These are phyloP conservation scores for Drosophila mayri DNA, from an alignment of 1,140 invertebrate species.

Conservation along the genomic window DNA sequence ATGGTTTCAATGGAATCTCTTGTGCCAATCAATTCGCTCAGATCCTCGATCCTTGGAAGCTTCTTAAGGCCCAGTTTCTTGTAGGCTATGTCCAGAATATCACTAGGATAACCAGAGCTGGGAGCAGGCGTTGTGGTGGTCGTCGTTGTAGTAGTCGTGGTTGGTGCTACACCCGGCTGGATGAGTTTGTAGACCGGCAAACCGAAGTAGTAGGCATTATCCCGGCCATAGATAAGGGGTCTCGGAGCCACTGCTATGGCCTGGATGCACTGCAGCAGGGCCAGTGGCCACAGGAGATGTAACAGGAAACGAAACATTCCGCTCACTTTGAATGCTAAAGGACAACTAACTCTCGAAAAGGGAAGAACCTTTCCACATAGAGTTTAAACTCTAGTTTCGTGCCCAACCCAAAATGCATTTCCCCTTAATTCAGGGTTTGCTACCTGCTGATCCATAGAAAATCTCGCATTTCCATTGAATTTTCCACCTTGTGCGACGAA, in stretches of 20 bases:
- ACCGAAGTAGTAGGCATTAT: conserved; percentile 71
- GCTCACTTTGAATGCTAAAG: conserved; percentile 47
- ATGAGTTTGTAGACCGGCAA: conserved; percentile 68
- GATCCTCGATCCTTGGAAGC: conserved; percentile 63
- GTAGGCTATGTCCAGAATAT: conserved; percentile 67
- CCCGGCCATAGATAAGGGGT: conserved; percentile 66
- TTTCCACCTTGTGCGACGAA: conserved; percentile 34
- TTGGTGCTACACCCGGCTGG: conserved; percentile 6
- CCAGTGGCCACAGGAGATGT: conserved; percentile 35
- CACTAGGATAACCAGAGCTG: conserved; percentile 62
- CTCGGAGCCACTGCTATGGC: conserved; percentile 22
- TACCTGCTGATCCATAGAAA: conserved; percentile 70
- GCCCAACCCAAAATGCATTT: conserved; percentile 22
- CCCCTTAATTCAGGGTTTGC: conserved; percentile 44
- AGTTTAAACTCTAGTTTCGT: conserved; percentile 26
- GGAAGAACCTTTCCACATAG: conserved; percentile 2
- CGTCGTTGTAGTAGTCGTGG: conserved; percentile 13
- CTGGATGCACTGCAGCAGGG: conserved; percentile 51
- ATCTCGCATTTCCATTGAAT: conserved; percentile 66
- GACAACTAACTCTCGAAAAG: conserved; percentile 51
- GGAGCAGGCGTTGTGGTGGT: conserved; percentile 38
- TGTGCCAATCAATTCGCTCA: conserved; percentile 72
- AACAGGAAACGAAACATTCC: conserved; percentile 43
- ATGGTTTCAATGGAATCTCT: conserved; percentile 66
- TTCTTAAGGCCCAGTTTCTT: conserved; percentile 69